A percentile compares a stretch with the other conserved stretches of the same genome.
Evolutionary conservation across 2,888 invertebrate genomes (phyloP).

Genomic region (Arenicola marina): DNA sequence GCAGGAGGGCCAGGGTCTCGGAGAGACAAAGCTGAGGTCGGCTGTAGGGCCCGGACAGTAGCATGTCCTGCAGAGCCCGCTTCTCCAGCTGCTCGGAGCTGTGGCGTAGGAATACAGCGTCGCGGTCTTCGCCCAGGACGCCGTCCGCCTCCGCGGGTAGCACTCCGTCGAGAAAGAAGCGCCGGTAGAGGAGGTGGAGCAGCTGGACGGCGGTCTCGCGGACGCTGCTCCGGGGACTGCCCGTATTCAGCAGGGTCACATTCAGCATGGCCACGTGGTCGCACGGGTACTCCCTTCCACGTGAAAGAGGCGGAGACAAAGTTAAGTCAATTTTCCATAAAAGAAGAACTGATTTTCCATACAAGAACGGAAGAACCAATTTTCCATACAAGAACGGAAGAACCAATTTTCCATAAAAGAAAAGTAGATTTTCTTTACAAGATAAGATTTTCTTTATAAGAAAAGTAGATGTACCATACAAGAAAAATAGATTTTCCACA

Average conservation of each 20-base stretch:
- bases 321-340: too few relatives aligned
- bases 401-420: too few relatives aligned
- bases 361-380: too few relatives aligned
- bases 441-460: too few relatives aligned
- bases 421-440: too few relatives aligned
- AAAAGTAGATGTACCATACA: too few relatives aligned
- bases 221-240: conserved; percentile 88
- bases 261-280: conserved; percentile 98
- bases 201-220: conserved; percentile 93
- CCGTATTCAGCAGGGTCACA: conserved; percentile 94
- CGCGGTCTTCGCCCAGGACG: conserved; percentile 15
- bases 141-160: conserved; percentile 45
- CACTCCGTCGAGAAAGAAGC: conserved; percentile 79
- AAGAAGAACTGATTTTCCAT: too few relatives aligned
- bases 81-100: conserved; percentile 1
- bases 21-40: conserved; percentile 67
- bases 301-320: too few relatives aligned
- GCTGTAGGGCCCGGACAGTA: conserved; percentile 77
- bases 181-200: conserved; percentile 85
- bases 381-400: too few relatives aligned
- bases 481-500: too few relatives aligned
- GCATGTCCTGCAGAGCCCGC: conserved; percentile 64
- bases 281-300: conserved; percentile 62
- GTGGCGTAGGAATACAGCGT: not conserved
- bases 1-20: conserved; percentile 87